Conservation (phyloP, 2,113 vertebrate genomes). For the Raja brachyura region DNA sequence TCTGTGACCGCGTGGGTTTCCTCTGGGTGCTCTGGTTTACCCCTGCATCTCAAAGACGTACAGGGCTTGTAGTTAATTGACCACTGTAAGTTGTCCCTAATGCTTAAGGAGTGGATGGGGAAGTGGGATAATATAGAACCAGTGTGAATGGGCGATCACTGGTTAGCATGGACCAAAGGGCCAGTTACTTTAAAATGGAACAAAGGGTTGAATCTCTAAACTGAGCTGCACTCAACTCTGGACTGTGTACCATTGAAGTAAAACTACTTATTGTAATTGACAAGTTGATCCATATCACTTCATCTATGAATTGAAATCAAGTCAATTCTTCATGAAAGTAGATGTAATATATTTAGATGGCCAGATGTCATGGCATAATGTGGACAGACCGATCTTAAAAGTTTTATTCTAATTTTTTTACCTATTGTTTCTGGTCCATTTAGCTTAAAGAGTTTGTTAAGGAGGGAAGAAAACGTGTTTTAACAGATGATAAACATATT, state of each 20-base stretch:
- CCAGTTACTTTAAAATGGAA: too few relatives aligned
- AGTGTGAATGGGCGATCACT: too few relatives aligned
- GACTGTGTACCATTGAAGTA: background rate
- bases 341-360: constrained; percentile 17
- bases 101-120: too few relatives aligned
- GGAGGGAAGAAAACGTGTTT: background rate
- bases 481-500: background rate
- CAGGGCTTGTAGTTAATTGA: too few relatives aligned
- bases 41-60: too few relatives aligned
- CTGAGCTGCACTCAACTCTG: too few relatives aligned
- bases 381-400: background rate
- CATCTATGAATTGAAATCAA: background rate
- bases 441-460: background rate
- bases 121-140: too few relatives aligned
- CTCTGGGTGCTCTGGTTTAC: too few relatives aligned
- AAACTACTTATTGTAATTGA: background rate
- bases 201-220: too few relatives aligned
- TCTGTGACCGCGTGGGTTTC: too few relatives aligned
- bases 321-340: background rate
- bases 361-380: background rate
- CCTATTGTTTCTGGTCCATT: background rate
- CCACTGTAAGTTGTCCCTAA: too few relatives aligned
- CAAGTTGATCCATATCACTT: background rate
- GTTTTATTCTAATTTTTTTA: background rate
- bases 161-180: too few relatives aligned